A percentile compares a stretch with the other conserved stretches of the same genome.
These are phyloP conservation scores for Serilophus lunatus DNA, from an alignment of 2,113 vertebrate species.

Conservation along the genomic window DNA sequence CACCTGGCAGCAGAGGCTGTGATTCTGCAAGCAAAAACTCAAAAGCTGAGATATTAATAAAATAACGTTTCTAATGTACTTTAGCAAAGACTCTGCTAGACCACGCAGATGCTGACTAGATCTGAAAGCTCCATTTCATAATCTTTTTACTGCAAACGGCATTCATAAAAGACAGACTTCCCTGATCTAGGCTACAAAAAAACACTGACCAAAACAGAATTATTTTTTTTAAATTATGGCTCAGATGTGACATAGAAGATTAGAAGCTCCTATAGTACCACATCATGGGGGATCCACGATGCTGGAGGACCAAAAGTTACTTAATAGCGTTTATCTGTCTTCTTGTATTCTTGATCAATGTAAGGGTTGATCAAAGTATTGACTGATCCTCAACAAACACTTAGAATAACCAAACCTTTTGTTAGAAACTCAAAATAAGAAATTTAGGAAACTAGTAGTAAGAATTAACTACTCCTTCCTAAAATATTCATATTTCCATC, in stretches of 20 bases:
- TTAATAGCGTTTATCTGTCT: not conserved
- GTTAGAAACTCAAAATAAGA: not conserved
- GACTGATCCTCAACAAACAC: not conserved
- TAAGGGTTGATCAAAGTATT: not conserved
- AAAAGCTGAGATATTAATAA: not conserved
- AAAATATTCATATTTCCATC: too few relatives aligned
- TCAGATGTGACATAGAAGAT: not conserved
- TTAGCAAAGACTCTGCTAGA: not conserved
- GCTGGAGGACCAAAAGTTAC: not conserved
- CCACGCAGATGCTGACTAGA: not conserved
- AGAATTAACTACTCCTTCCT: too few relatives aligned
- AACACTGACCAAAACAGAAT: not conserved
- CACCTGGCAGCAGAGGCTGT: not conserved
- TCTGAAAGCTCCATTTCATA: not conserved
- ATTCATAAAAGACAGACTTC: not conserved
- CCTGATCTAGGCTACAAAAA: not conserved
- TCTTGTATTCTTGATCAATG: not conserved
- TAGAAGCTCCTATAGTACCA: not conserved
- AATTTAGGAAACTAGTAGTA: too few relatives aligned
- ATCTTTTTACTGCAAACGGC: not conserved
- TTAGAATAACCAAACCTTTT: not conserved
- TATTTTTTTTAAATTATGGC: not conserved
- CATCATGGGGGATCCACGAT: not conserved
- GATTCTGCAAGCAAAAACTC: not conserved
- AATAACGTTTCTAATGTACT: not conserved